Conservation (phyloP, 2,113 vertebrate genomes). For the Sclerurus mexicanus region DNA sequence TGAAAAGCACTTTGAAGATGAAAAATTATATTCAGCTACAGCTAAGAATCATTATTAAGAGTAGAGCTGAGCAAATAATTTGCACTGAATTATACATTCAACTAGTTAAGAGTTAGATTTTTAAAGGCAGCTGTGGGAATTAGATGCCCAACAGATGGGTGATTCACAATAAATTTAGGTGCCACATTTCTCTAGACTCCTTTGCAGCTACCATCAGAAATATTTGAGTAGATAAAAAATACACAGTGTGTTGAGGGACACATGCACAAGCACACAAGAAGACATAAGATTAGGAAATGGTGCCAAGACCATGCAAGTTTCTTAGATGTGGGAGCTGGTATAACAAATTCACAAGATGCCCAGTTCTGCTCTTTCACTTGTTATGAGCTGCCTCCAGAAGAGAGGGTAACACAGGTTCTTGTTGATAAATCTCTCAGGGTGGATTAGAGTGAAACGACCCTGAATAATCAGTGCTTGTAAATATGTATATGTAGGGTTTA, state of each 20-base stretch:
- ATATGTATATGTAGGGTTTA: too few relatives aligned
- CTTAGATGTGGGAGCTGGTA: background rate
- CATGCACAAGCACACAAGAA: background rate
- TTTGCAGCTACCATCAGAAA: background rate
- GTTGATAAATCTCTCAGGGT: too few relatives aligned
- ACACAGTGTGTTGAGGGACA: fast-evolving
- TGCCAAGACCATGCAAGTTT: fast-evolving
- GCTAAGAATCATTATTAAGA: constrained; percentile 1
- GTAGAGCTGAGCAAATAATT: constrained; percentile 6
- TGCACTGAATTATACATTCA: background rate
- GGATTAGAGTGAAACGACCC: too few relatives aligned
- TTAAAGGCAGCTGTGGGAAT: background rate
- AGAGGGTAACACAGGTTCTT: too few relatives aligned
- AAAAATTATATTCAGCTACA: constrained; percentile 1
- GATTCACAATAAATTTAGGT: background rate
- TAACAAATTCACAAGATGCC: background rate
- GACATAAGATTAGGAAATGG: background rate
- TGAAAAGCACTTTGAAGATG: constrained; percentile 35
- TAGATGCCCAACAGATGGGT: background rate
- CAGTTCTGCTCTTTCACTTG: background rate
- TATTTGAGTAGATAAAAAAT: background rate
- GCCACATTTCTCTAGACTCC: fast-evolving
- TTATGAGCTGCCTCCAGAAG: too few relatives aligned
- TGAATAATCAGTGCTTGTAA: too few relatives aligned
- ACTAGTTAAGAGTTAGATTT: background rate